Evolutionary conservation across 2,888 invertebrate species (phyloP).

Genomic region (Calliopum simillimum): DNA sequence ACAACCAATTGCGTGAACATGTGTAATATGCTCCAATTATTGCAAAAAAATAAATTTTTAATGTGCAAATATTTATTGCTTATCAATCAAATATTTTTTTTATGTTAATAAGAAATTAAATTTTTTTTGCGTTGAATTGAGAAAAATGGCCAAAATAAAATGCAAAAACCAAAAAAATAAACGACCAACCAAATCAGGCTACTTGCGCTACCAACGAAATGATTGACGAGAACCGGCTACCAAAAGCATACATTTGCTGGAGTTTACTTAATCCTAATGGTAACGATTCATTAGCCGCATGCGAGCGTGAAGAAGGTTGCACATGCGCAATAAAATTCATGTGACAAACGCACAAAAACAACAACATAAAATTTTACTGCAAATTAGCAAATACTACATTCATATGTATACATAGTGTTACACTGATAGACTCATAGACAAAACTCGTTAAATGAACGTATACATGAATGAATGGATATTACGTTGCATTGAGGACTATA

Average conservation of each 20-base stretch:
- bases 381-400: neutral
- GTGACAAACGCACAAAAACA: constrained; percentile 16
- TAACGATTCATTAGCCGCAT: constrained; percentile 13
- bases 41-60: neutral
- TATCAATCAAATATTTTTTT: constrained; percentile 7
- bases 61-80: constrained; percentile 14
- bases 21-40: constrained; percentile 10
- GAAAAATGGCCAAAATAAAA: neutral
- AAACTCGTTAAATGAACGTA: neutral
- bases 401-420: neutral
- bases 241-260: neutral
- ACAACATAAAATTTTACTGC: constrained; percentile 1
- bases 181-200: neutral
- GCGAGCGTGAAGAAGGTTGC: constrained; percentile 1
- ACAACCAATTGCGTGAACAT: neutral
- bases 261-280: constrained; percentile 26
- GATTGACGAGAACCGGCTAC: neutral
- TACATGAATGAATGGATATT: too few species aligned
- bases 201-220: neutral
- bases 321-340: neutral
- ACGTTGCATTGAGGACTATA: too few species aligned
- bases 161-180: neutral
- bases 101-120: neutral
- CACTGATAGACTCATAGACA: neutral
- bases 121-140: too few species aligned